phyloP scores from a whole-genome alignment of 2,888 invertebrate genomes.

The Maniola hyperantus region DNA sequence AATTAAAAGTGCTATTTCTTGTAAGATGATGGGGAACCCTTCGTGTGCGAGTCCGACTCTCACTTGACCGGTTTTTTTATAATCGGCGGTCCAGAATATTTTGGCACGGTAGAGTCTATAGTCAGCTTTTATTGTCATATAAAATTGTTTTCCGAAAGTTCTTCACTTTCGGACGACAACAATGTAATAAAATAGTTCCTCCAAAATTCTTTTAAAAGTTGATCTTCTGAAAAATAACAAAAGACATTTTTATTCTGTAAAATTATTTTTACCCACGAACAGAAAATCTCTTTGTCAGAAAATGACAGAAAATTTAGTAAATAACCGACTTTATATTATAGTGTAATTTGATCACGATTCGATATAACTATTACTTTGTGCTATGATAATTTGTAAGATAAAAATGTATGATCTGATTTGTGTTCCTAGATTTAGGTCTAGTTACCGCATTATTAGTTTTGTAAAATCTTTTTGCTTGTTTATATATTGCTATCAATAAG shows the following conservation, averaged over 20 bases:
- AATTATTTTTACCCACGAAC: background rate
- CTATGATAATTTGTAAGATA: background rate
- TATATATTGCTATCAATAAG: background rate
- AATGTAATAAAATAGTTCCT: background rate
- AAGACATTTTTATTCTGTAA: background rate
- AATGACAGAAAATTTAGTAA: background rate
- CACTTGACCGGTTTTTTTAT: too few species aligned
- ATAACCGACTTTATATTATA: background rate
- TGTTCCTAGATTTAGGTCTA: slow-evolving; percentile 6
- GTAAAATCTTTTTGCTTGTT: background rate
- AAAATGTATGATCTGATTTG: background rate
- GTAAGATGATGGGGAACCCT: too few species aligned
- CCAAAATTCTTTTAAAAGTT: background rate
- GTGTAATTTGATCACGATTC: background rate
- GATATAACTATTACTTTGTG: background rate
- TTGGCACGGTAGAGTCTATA: background rate
- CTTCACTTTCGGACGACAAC: background rate
- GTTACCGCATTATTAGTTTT: background rate
- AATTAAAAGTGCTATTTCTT: too few species aligned
- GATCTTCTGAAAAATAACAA: too few species aligned
- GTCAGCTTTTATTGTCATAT: background rate
- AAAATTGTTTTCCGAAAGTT: background rate
- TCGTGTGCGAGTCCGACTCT: too few species aligned
- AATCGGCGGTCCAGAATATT: background rate
- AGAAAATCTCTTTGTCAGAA: background rate